Base-by-base conservation (phyloP, 92 coral and sea anemone genomes). In the Diadumene lineata region DNA sequence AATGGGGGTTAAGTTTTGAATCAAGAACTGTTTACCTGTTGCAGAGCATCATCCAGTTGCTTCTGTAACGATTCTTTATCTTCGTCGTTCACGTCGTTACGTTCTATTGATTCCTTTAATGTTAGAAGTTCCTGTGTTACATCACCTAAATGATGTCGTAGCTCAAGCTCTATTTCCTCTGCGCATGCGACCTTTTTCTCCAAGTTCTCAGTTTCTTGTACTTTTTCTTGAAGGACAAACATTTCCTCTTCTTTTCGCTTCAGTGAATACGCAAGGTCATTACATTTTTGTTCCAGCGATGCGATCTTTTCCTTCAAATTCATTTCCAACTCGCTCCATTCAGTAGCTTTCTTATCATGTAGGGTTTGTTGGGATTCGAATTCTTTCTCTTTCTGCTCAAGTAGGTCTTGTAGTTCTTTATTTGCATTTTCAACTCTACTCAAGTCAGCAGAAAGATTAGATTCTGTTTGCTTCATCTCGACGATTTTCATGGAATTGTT, bases 81-180 rank as follows among this genome's bases (percentile, higher is more conserved):
- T n/a, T n/a, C n/a, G n/a, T n/a, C n/a, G n/a, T n/a, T n/a, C n/a
- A n/a, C n/a, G n/a, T 65, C 81, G 51, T 66, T 76, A 6, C 74
- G 18, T 34, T 19, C 9, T 17, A 34, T 63, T 11, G 53, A 61
- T 38, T 57, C 79, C 0, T 79, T 38, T 19, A 72, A 23, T 70
- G 50, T 79, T 75, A 83, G 96, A 23, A 89, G 64, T 80, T 92
- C 87, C 71, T 89, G 92, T 13, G 94, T 92, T 7, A 92, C 81
- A 61, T 88, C 92, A 25, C 94, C 94, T 8, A 92, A 75, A 55
- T 89, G 94, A 33, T 89, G 94, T 48, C 98, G 82, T 19, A 92
- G 50, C 68, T 92, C 94, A 7, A 87, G 86, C 78, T 92, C 94
- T 8, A 89, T 82, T 46, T 89, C 98, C 46, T 86, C 86, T 0